Conservation (phyloP, 2,113 vertebrate species). For the Edolisoma coerulescens region DNA sequence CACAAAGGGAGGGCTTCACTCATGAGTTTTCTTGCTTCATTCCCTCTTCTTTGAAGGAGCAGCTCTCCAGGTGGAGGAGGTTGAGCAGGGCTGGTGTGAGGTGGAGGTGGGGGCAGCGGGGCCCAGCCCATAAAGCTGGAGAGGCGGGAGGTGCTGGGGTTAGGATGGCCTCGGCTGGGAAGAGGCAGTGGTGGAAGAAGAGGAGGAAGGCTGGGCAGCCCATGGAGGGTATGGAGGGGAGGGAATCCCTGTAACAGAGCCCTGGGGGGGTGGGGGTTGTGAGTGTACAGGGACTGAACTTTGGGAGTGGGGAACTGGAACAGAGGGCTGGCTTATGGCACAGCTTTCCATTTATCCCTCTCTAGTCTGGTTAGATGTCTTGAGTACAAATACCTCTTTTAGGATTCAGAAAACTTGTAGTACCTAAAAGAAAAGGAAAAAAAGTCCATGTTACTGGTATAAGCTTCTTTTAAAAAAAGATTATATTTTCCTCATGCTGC, state of each 20-base stretch:
- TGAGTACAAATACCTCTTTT: background rate
- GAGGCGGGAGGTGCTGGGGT: background rate
- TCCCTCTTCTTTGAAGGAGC: background rate
- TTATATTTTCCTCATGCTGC: fast-evolving
- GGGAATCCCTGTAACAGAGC: background rate
- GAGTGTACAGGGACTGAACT: fast-evolving
- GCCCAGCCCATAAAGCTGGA: background rate
- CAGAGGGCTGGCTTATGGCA: background rate
- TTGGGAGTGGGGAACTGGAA: background rate
- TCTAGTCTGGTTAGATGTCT: too few species aligned
- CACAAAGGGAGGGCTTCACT: background rate
- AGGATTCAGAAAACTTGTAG: background rate
- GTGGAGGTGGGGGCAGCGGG: background rate
- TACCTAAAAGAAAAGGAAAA: too few species aligned
- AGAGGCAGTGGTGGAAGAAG: background rate
- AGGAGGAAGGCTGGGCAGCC: background rate
- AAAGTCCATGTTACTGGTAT: background rate
- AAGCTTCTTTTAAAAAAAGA: background rate
- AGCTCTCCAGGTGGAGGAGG: background rate
- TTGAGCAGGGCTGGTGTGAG: background rate
- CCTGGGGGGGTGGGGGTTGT: too few species aligned
- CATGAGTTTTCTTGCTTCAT: fast-evolving
- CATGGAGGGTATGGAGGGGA: background rate
- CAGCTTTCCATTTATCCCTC: background rate
- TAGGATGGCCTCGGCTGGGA: background rate